Evolutionary conservation across 1,140 invertebrate species (phyloP).

Genomic region (Lysiphlebus fabarum): DNA sequence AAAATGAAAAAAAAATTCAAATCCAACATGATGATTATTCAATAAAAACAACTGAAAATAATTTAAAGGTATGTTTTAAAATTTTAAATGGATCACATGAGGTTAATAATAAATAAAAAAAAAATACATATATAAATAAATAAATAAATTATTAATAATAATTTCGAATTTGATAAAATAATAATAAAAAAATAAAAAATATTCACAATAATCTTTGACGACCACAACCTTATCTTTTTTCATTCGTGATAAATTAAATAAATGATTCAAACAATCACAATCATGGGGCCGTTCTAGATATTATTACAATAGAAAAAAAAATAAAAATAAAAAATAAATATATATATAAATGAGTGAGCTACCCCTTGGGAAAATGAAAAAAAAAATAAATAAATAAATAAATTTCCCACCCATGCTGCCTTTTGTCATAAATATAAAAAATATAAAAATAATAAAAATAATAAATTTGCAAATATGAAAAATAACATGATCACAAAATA

Average conservation of each 20-base stretch:
- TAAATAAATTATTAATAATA: neutral
- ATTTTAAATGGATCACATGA: too few relatives aligned
- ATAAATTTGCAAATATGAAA: neutral
- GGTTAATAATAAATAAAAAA: too few relatives aligned
- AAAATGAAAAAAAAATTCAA: too few relatives aligned
- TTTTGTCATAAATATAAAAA: slow-evolving; percentile 17
- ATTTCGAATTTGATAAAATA: neutral
- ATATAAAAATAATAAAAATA: slow-evolving; percentile 4
- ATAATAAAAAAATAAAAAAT: neutral
- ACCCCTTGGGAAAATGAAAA: neutral
- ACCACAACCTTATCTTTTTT: slow-evolving; percentile 25
- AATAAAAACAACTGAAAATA: too few relatives aligned
- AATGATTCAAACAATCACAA: slow-evolving; percentile 41
- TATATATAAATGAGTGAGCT: neutral
- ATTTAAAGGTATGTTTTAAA: too few relatives aligned
- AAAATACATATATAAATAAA: neutral
- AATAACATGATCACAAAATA: slow-evolving; percentile 4
- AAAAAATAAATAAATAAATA: too few relatives aligned
- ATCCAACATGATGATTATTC: too few relatives aligned
- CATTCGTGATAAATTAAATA: slow-evolving; percentile 29
- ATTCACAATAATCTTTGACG: neutral
- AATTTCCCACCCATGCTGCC: slow-evolving; percentile 19
- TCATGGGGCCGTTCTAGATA: slow-evolving; percentile 31
- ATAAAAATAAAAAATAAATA: neutral
- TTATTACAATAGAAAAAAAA: slow-evolving; percentile 3